Evolutionary conservation across 2,797 vertebrate genomes (phyloP), one percentile per base, ranked within the genome.

Genomic region (Esox lucius): DNA sequence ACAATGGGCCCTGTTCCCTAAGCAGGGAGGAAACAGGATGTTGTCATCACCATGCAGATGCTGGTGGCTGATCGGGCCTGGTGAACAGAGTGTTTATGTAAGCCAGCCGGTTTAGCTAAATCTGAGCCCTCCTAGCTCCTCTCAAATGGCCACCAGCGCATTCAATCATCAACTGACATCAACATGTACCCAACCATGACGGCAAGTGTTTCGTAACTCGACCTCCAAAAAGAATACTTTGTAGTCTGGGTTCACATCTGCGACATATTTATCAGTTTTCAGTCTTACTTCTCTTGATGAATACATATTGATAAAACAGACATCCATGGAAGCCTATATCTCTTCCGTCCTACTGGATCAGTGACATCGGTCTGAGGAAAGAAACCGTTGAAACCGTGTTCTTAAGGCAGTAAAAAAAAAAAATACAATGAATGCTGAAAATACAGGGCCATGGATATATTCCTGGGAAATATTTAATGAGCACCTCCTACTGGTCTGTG

Each of bases 391-490:
- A 81, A 73, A 70, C 83, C 48, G 76, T 79, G 46, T 76, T 64
- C 75, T 81, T 78, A 85, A 70, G 78, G 48, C 84, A 80, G 79
- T 80, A 78, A 70, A n/a, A n/a, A 87, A 87, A 88, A 79, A 75
- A 82, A 87, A 86, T 72, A 82, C 68, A 73, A 74, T 80, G 78
- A 49, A 3, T 12, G 81, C 88, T 92, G 91, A 86, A 91, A 90
- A 91, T 92, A 91, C 83, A 75, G 17, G 48, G 49, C 76, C 77
- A 72, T 13, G n/a, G 59, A 39, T 46, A 88, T 89, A 85, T 86
- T 87, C 88, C 88, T 80, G 79, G 69, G 68, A 75, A 85, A 89
- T 79, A 90, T 84, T 86, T 82, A 75, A 79, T 51, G 28, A 17
- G 22, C 24, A 26, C 49, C 22, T 42, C 5, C 17, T 39, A 11